Conservation (phyloP, 2,888 invertebrate genomes). For the Brachypterus glaber region DNA sequence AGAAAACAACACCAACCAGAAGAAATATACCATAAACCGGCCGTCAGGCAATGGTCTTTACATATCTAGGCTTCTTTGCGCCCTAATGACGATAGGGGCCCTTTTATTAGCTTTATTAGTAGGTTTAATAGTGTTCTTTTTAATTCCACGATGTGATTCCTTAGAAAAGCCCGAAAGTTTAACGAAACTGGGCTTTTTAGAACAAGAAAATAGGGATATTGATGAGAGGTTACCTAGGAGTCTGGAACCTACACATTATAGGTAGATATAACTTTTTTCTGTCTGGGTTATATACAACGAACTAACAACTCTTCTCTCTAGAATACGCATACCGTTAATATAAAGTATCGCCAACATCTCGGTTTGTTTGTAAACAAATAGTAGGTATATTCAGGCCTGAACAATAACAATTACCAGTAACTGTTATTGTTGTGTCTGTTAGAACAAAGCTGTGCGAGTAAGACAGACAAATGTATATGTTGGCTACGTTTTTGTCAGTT, state of each 20-base stretch:
- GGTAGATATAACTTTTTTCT: too few relatives aligned
- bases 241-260: conserved; percentile 33
- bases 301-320: too few relatives aligned
- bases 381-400: too few relatives aligned
- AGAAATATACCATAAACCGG: conserved; percentile 38
- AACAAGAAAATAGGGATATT: conserved; percentile 16
- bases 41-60: conserved; percentile 23
- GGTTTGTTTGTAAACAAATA: too few relatives aligned
- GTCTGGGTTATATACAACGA: too few relatives aligned
- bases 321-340: too few relatives aligned
- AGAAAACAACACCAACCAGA: conserved; percentile 37
- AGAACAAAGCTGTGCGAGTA: too few relatives aligned
- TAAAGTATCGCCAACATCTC: too few relatives aligned
- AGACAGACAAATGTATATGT: too few relatives aligned
- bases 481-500: too few relatives aligned
- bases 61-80: conserved; percentile 35
- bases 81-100: conserved; percentile 35
- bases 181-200: conserved; percentile 5
- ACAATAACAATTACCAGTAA: too few relatives aligned
- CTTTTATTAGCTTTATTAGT: conserved; percentile 34
- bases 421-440: too few relatives aligned
- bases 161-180: conserved; percentile 1
- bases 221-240: conserved; percentile 32
- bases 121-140: conserved; percentile 36
- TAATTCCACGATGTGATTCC: conserved; percentile 29